These are phyloP conservation scores for Mormyrus hasselquistii DNA, from an alignment of 2,797 vertebrate genomes.

Conservation along the genomic window DNA sequence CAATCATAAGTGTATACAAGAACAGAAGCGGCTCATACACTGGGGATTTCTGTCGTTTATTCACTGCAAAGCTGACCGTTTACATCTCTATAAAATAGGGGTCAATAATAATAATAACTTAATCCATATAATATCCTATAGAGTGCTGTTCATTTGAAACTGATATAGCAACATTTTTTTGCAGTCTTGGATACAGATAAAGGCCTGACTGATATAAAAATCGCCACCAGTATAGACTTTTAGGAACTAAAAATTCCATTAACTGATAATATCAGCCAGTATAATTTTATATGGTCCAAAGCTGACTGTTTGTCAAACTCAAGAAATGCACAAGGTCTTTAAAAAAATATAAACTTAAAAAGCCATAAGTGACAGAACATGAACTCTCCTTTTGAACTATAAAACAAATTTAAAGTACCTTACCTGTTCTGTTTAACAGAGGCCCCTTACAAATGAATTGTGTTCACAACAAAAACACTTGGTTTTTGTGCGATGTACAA, in stretches of 20 bases:
- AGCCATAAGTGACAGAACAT: background rate
- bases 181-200: background rate
- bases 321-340: background rate
- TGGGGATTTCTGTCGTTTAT: background rate
- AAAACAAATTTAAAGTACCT: background rate
- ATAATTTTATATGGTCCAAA: background rate
- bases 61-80: background rate
- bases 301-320: background rate
- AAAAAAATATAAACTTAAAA: background rate
- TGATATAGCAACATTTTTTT: background rate
- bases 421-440: background rate
- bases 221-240: background rate
- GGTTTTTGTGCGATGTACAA: background rate
- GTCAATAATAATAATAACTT: background rate
- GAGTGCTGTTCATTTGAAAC: background rate
- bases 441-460: background rate
- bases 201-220: background rate
- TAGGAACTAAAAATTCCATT: background rate
- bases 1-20: background rate
- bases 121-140: background rate
- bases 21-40: background rate
- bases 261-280: background rate
- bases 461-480: background rate
- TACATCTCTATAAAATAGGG: background rate
- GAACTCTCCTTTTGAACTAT: background rate